A percentile compares a stretch with the other conserved stretches of the same genome.
Conservation (phyloP, 2,797 vertebrate genomes). For the Helostoma temminkii region DNA sequence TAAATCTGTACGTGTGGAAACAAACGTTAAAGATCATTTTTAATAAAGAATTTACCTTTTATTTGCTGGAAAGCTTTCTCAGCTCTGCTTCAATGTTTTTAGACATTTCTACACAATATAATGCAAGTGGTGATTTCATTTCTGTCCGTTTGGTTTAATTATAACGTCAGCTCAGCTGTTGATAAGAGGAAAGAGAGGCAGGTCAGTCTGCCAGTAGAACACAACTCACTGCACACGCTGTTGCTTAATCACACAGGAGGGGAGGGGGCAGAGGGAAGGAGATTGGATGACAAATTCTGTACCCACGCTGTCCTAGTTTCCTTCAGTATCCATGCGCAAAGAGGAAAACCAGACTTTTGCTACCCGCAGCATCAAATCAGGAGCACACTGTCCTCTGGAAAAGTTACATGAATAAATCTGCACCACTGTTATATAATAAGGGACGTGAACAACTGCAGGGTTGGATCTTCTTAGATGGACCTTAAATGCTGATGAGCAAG, state of each 20-base stretch:
- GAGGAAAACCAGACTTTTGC: slow-evolving; percentile 50
- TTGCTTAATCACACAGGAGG: slow-evolving; percentile 62
- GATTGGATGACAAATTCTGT: slow-evolving; percentile 67
- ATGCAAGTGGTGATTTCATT: slow-evolving; percentile 16
- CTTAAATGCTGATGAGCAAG: background rate
- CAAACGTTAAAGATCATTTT: background rate
- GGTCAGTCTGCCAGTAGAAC: slow-evolving; percentile 59
- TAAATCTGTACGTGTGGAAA: background rate
- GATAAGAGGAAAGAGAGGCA: slow-evolving; percentile 30
- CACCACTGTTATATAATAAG: background rate
- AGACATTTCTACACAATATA: background rate
- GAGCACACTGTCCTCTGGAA: slow-evolving; percentile 13
- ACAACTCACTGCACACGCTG: slow-evolving; percentile 51
- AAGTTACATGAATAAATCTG: slow-evolving; percentile 7
- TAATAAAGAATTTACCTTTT: background rate
- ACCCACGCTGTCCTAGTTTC: slow-evolving; percentile 79
- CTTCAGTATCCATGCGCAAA: slow-evolving; percentile 48
- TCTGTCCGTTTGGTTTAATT: slow-evolving; percentile 42
- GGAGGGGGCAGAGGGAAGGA: slow-evolving; percentile 33
- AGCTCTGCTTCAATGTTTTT: background rate
- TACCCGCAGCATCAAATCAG: slow-evolving; percentile 31
- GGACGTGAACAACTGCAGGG: background rate
- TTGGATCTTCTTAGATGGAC: background rate
- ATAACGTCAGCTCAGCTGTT: slow-evolving; percentile 45
- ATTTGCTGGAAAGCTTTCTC: background rate